phyloP scores from a whole-genome alignment of 2,113 vertebrate genomes.

The Saccopteryx leptura region DNA sequence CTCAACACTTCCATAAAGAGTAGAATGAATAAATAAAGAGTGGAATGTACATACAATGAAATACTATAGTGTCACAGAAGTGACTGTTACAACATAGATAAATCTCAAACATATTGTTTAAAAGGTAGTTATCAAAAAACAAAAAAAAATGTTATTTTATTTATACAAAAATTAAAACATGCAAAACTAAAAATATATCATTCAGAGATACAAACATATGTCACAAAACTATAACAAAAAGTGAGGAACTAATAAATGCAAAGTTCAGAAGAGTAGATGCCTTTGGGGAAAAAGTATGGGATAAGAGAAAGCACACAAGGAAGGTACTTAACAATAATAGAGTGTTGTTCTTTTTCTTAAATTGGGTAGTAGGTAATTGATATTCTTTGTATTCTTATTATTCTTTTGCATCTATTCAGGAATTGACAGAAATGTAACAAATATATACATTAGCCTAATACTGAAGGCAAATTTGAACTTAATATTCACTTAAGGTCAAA shows the following conservation, averaged over 20 bases:
- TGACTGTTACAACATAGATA: neutral
- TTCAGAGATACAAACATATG: neutral
- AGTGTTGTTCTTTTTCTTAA: constrained; percentile 13
- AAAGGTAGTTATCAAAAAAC: constrained; percentile 3
- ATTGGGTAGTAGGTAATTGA: neutral
- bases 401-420: neutral
- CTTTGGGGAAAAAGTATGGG: neutral
- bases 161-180: neutral
- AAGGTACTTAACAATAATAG: neutral
- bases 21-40: neutral
- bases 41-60: neutral
- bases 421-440: neutral
- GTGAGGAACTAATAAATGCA: neutral
- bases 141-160: neutral
- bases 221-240: neutral
- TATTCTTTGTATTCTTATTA: neutral
- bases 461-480: neutral
- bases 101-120: constrained; percentile 20
- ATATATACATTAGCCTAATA: neutral
- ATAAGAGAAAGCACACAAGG: neutral
- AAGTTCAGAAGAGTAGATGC: neutral
- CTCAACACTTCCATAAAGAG: neutral
- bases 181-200: constrained; percentile 27
- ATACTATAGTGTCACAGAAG: neutral
- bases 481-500: constrained; percentile 7